Base-by-base conservation (phyloP, 2,888 invertebrate species). In the Hermaeophaga mercurialis region DNA sequence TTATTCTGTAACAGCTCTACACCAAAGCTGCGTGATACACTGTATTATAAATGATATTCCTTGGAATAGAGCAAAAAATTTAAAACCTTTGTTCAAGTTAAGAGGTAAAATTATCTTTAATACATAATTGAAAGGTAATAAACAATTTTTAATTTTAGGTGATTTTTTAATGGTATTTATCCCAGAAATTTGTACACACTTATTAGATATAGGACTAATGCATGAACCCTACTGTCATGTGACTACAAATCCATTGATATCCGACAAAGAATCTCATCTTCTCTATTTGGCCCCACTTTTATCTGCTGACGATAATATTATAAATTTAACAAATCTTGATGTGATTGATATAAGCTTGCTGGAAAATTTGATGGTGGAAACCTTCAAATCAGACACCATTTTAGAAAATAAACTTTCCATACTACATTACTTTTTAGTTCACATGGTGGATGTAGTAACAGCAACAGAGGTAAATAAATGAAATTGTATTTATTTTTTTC, bases 211-310 rank as follows among this genome's bases (percentile, higher is more conserved):
- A 43, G 90, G 92, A 2, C 79, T 88, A 7, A 84, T 85, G 68
- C 94, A 93, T 75, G 92, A 93, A 73, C 93, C 94, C 0, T 88
- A 88, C 66, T 89, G 90, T 67, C 91, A 91, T 70, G 85, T 91
- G 48, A 83, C 90, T 0, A 82, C 88, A 12, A 85, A 89, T 0
- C 79, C 85, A 1, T 78, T 81, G 12, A 81, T 84, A 2, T 84
- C 85, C 0, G 85, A 87, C 63, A 78, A 88, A 8, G 86, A 89
- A 1, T 86, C 88, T 0, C 84, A 87, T 63, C 61, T 68, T 36
- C 67, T 74, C 3, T 72, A 69, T 52, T 79, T 90, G n/a, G 86
- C 90, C 0, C 88, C 90, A 0, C 34, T 57, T 18, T 75, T 87
- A 9, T 72, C 84, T 1, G 83, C 84, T 33, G 79, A 83, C 71